phyloP scores from a whole-genome alignment of 2,113 vertebrate species.

The Antechinus stuartii region DNA sequence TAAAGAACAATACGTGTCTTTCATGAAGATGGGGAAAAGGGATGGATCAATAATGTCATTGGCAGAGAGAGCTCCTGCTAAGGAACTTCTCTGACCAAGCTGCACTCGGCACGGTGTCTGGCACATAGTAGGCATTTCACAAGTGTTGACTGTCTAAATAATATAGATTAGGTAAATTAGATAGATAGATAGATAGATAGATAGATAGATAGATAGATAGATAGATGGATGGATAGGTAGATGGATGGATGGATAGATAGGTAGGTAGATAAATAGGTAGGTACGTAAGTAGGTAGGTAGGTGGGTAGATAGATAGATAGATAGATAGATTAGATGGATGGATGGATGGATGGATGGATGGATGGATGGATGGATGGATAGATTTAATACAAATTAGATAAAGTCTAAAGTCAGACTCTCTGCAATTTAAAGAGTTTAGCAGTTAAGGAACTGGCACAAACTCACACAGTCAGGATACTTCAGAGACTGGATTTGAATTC shows the following conservation, averaged over 20 bases:
- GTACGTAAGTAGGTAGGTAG: too few relatives aligned
- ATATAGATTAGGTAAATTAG: too few relatives aligned
- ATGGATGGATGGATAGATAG: too few relatives aligned
- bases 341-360: too few relatives aligned
- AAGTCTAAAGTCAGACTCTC: not conserved
- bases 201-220: too few relatives aligned
- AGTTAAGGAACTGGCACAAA: not conserved
- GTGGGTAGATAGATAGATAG: too few relatives aligned
- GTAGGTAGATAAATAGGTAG: too few relatives aligned
- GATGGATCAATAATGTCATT: not conserved
- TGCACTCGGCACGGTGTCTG: not conserved
- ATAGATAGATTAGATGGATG: too few relatives aligned
- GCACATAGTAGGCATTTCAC: not conserved
- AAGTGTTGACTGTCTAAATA: not conserved
- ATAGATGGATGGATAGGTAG: too few relatives aligned
- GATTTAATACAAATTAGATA: too few relatives aligned
- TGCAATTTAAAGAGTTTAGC: not conserved
- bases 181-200: too few relatives aligned
- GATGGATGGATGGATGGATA: too few relatives aligned
- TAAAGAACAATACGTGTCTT: not conserved
- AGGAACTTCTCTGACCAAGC: not conserved
- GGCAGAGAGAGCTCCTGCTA: not conserved
- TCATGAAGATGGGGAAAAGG: not conserved
- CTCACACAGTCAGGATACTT: not conserved
- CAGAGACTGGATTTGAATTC: not conserved